Conservation (phyloP, 2,113 vertebrate species). For the Aphyosemion australe region DNA sequence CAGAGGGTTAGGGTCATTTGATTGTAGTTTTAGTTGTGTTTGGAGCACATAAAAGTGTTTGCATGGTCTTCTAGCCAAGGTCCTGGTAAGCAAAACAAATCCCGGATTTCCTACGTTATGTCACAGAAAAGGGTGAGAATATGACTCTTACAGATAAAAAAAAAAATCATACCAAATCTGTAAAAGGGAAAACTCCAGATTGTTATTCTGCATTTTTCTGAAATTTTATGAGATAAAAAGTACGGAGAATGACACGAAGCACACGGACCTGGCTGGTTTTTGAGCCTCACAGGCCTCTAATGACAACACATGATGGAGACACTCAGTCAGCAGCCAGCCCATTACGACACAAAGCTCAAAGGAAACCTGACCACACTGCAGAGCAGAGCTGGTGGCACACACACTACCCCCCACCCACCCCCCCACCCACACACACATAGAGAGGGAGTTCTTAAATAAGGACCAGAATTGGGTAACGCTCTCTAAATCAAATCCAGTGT, state of each 20-base stretch:
- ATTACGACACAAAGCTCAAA: constrained; percentile 60
- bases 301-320: constrained; percentile 68
- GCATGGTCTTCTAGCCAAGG: too few relatives aligned
- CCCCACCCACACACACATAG: constrained; percentile 13
- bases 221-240: constrained; percentile 48
- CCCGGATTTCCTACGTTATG: too few relatives aligned
- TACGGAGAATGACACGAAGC: constrained; percentile 35
- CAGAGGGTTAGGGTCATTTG: too few relatives aligned
- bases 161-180: too few relatives aligned
- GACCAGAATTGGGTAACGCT: constrained; percentile 64
- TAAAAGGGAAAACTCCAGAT: too few relatives aligned
- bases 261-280: constrained; percentile 53
- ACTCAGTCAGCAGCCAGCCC: constrained; percentile 53
- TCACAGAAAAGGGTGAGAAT: too few relatives aligned
- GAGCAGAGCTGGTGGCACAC: constrained; percentile 57
- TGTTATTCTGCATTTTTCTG: not conserved
- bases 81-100: too few relatives aligned
- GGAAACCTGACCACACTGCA: constrained; percentile 58
- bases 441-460: constrained; percentile 63
- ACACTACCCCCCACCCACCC: constrained; percentile 4
- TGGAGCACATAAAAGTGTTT: too few relatives aligned
- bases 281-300: constrained; percentile 58
- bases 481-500: constrained; percentile 74
- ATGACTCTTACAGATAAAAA: too few relatives aligned
- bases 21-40: too few relatives aligned